Evolutionary conservation across 2,113 vertebrate species (phyloP).

Genomic region (Elachura formosa): DNA sequence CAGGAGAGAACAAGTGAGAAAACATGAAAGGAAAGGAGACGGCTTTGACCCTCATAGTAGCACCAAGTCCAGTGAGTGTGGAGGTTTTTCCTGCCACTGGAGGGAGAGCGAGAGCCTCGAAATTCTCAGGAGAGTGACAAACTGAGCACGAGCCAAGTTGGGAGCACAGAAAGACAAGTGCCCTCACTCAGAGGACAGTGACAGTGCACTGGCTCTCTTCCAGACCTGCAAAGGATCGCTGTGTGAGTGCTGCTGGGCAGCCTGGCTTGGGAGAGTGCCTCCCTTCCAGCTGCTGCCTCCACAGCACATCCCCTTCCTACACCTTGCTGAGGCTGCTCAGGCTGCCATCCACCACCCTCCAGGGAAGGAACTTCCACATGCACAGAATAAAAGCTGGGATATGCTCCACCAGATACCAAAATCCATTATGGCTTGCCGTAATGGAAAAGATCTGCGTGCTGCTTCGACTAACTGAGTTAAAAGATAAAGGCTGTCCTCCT

Average conservation of each 20-base stretch:
- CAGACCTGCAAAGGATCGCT: neutral
- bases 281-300: neutral
- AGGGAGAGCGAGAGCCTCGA: slow-evolving; percentile 24
- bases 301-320: rapidly evolving
- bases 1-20: neutral
- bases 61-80: neutral
- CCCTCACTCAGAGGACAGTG: neutral
- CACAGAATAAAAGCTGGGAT: neutral
- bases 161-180: neutral
- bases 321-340: neutral
- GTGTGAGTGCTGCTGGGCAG: neutral
- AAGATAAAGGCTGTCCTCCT: neutral
- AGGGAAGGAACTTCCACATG: neutral
- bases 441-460: neutral
- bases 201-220: neutral
- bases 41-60: neutral
- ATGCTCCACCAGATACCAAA: neutral
- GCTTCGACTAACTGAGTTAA: neutral
- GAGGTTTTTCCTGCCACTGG: neutral
- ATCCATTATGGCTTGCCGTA: neutral
- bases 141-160: neutral
- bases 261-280: neutral
- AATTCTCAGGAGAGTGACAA: neutral
- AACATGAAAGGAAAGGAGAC: neutral
- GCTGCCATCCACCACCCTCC: too few species aligned